phyloP scores from a whole-genome alignment of 2,888 invertebrate species.

The Pedicia rivosa region DNA sequence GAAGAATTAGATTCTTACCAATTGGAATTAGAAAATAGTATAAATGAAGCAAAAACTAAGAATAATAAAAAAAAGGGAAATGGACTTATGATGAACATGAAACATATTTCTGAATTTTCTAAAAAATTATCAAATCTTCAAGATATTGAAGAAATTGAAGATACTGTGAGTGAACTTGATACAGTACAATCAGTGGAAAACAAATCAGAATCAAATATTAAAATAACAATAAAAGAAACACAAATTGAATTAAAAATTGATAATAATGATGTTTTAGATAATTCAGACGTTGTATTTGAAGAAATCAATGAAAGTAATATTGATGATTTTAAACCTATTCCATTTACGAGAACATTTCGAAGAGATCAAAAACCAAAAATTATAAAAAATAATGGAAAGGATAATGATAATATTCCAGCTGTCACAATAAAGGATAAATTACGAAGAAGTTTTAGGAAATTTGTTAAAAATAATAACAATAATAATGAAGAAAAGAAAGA shows the following conservation, averaged over 20 bases:
- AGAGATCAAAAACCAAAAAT: constrained; percentile 13
- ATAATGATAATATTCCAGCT: constrained; percentile 15
- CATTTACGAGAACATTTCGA: constrained; percentile 26
- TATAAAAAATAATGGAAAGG: constrained; percentile 13
- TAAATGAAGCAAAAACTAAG: constrained; percentile 28
- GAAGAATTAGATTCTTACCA: constrained; percentile 29
- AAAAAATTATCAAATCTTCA: constrained; percentile 7
- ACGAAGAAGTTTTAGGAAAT: constrained; percentile 25
- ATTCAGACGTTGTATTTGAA: constrained; percentile 5
- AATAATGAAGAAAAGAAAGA: constrained; percentile 5
- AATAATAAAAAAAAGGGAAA: constrained; percentile 14
- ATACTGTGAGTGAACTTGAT: constrained; percentile 1
- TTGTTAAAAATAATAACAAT: constrained; percentile 19
- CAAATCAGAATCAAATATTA: constrained; percentile 4
- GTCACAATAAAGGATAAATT: constrained; percentile 18
- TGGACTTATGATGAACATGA: constrained; percentile 6
- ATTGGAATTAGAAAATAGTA: constrained; percentile 29
- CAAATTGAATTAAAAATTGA: constrained; percentile 1
- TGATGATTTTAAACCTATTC: constrained; percentile 23
- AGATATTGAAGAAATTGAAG: background rate
- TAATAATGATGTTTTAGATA: background rate
- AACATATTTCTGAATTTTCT: constrained; percentile 5
- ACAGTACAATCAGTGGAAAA: background rate
- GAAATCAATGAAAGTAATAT: constrained; percentile 11
- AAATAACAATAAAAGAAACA: constrained; percentile 10